A percentile compares a stretch with the other conserved stretches of the same genome.
phyloP scores from a whole-genome alignment of 2,888 invertebrate genomes.

The Lucinisca nassula region DNA sequence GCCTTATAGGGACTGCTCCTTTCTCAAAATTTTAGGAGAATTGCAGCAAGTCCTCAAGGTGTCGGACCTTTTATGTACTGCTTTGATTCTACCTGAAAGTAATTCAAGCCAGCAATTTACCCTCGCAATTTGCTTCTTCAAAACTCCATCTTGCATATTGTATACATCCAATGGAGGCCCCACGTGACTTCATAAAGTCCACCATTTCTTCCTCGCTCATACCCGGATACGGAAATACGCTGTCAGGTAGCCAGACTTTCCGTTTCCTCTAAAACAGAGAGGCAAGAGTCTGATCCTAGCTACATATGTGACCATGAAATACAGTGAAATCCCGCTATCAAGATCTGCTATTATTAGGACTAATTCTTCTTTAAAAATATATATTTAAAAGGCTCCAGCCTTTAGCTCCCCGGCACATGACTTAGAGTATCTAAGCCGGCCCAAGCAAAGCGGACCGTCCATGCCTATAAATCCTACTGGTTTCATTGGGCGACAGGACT shows the following conservation, averaged over 20 bases:
- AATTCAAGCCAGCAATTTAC: neutral
- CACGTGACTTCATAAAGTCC: slow-evolving; percentile 2
- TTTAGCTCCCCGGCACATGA: neutral
- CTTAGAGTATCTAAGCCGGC: neutral
- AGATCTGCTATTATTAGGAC: too few species aligned
- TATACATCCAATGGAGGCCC: neutral
- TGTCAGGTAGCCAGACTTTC: neutral
- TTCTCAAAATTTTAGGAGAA: too few species aligned
- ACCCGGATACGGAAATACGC: slow-evolving; percentile 8
- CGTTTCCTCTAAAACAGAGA: neutral
- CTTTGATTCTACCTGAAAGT: too few species aligned
- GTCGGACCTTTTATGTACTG: too few species aligned
- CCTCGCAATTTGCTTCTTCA: neutral
- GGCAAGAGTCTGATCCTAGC: neutral
- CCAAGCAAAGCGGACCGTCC: too few species aligned
- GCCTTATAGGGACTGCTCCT: too few species aligned
- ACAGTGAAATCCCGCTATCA: too few species aligned
- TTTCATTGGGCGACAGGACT: too few species aligned
- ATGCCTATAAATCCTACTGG: too few species aligned
- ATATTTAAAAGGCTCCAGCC: neutral
- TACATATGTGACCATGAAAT: neutral
- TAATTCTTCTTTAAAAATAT: neutral
- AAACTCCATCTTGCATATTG: neutral
- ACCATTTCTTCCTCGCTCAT: slow-evolving; percentile 14
- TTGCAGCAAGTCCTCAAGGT: too few species aligned